These are phyloP conservation scores for Eristalinus aeneus DNA, from an alignment of 2,888 invertebrate genomes.

Conservation along the genomic window DNA sequence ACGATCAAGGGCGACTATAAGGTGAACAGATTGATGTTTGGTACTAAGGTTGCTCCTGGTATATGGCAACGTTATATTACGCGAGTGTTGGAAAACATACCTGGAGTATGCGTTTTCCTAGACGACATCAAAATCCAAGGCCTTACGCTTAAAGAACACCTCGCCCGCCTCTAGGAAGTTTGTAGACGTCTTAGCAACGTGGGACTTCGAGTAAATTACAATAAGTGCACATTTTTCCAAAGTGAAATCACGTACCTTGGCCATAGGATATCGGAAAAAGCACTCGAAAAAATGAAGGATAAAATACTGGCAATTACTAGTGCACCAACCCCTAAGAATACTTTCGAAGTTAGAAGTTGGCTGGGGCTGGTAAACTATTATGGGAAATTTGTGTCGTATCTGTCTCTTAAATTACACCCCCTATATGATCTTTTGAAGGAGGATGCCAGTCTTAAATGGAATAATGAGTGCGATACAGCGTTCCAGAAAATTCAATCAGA, in stretches of 20 bases:
- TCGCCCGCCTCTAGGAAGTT: slow-evolving; percentile 8
- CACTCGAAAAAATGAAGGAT: slow-evolving; percentile 72
- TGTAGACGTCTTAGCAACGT: slow-evolving; percentile 34
- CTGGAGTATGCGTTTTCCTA: slow-evolving; percentile 26
- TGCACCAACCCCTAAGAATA: slow-evolving; percentile 71
- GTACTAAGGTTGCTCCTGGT: no score
- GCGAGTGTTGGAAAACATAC: not conserved
- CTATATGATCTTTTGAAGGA: slow-evolving; percentile 39
- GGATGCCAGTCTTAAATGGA: slow-evolving; percentile 72
- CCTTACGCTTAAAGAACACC: not conserved
- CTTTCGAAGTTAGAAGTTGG: slow-evolving; percentile 34
- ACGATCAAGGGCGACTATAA: no score
- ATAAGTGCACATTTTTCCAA: slow-evolving; percentile 73
- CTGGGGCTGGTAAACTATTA: slow-evolving; percentile 50
- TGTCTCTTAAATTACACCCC: slow-evolving; percentile 23
- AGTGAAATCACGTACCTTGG: slow-evolving; percentile 72
- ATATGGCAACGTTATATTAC: slow-evolving; percentile 34
- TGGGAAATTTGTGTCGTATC: slow-evolving; percentile 23
- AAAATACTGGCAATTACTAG: slow-evolving; percentile 73
- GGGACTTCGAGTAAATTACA: slow-evolving; percentile 41
- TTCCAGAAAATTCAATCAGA: slow-evolving; percentile 69
- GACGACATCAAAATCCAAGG: slow-evolving; percentile 34
- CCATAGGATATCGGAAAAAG: slow-evolving; percentile 73
- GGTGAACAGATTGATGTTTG: no score
- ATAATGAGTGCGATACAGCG: slow-evolving; percentile 70